These are phyloP conservation scores for Oscheius sp. DNA, from an alignment of 2,888 invertebrate species.

Conservation along the genomic window DNA sequence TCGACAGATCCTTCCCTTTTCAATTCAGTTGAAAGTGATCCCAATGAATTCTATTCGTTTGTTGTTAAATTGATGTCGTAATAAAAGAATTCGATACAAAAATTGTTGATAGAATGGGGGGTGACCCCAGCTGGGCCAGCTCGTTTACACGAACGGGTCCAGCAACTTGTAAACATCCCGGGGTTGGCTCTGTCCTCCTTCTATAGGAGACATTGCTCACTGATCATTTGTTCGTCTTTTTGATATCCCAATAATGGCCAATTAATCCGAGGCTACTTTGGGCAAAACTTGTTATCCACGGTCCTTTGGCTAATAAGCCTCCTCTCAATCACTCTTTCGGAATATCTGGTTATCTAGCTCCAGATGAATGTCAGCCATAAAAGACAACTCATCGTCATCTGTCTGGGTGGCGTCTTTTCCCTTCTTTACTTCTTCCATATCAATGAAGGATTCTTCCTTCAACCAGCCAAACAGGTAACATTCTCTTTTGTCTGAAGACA, in stretches of 20 bases:
- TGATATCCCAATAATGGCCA: too few relatives aligned
- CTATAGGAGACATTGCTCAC: too few relatives aligned
- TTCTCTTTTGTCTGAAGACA: not conserved
- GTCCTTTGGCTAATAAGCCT: not conserved
- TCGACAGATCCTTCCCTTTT: not conserved
- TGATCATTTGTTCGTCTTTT: too few relatives aligned
- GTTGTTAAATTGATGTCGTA: not conserved
- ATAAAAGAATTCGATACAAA: not conserved
- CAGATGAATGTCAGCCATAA: slow-evolving; percentile 14
- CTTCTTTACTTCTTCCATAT: not conserved
- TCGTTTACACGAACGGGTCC: too few relatives aligned
- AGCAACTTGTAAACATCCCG: not conserved
- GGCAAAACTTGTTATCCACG: slow-evolving; percentile 21
- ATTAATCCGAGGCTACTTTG: too few relatives aligned
- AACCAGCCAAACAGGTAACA: not conserved
- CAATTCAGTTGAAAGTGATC: not conserved
- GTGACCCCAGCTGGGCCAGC: too few relatives aligned
- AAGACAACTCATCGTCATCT: slow-evolving; percentile 5
- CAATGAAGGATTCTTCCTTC: not conserved
- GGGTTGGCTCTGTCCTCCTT: not conserved
- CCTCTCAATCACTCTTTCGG: not conserved
- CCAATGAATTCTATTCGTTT: not conserved
- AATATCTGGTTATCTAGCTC: not conserved
- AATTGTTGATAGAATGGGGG: not conserved
- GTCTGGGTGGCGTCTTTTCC: not conserved